Base-by-base conservation (phyloP, 1,140 invertebrate species). In the Magallana angulata region DNA sequence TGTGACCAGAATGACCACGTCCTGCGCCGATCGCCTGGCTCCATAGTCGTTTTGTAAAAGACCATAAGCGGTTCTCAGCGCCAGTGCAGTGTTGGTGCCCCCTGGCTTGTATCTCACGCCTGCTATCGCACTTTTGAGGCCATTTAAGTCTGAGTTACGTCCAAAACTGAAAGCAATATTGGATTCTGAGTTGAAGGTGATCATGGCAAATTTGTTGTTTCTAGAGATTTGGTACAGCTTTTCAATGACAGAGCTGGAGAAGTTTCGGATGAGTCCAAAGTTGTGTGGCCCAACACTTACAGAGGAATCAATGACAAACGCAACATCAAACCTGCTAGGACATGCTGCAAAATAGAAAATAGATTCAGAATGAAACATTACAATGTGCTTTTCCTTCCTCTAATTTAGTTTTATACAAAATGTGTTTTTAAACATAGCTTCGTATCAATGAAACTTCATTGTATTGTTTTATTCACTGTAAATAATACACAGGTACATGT, bases 31-130 rank as follows among this genome's bases (percentile, higher is more conserved):
- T 14, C 76, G 57, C 14, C 94, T 85, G 18, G 92, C 91, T 11
- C 94, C 94, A n/a, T 89, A 89, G 7, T 30, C 24, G 24, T 84
- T 84, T 30, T 86, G 62, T 30, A 90, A 88, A 60, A 92, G 82
- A 83, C 93, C 87, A 9, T 60, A 30, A 56, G 91, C 92, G 56
- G 90, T 85, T 56, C 90, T 68, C 64, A 93, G 56, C 14, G 92
- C 92, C 24, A 90, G 89, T 59, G 93, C 93, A 1, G 92, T 94
- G 90, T 94, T 94, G 11, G 94, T 94, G 16, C 90, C 91, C 1
- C 93, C 93, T 5, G 93, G 89, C 4, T 82, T 91, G 83, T 94
- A 94, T 9, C 89, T 84, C 6, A 91, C 90, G 12, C 87, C 89
- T 14, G 88, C 60, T n/a, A 94, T 71, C 96, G 91, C 91, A 18